These are phyloP conservation scores for Helostoma temminkii DNA, from an alignment of 2,797 vertebrate genomes.

Conservation along the genomic window DNA sequence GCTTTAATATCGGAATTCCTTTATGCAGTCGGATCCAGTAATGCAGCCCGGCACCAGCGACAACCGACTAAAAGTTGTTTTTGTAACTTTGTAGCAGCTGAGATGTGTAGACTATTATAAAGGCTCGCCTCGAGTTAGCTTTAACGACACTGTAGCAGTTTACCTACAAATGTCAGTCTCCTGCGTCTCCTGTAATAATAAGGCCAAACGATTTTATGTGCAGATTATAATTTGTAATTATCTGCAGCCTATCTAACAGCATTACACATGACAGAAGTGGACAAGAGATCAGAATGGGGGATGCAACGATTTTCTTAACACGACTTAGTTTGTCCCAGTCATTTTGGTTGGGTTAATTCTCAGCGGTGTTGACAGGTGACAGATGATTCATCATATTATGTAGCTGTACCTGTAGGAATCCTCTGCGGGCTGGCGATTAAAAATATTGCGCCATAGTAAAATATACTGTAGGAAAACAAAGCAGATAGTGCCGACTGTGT, in stretches of 20 bases:
- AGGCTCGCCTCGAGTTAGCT: slow-evolving; percentile 34
- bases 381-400: slow-evolving; percentile 22
- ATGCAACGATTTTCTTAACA: slow-evolving; percentile 15
- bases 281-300: slow-evolving; percentile 25
- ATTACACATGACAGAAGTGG: slow-evolving; percentile 51
- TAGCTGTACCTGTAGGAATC: slow-evolving; percentile 42
- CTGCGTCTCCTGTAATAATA: slow-evolving; percentile 1
- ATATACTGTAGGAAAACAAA: background rate
- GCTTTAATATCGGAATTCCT: slow-evolving; percentile 64
- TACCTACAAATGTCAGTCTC: background rate
- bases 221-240: slow-evolving; percentile 34
- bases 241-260: slow-evolving; percentile 35
- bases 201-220: slow-evolving; percentile 40
- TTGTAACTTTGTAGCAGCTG: slow-evolving; percentile 71
- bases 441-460: background rate
- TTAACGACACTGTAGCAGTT: slow-evolving; percentile 5
- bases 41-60: slow-evolving; percentile 43
- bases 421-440: background rate
- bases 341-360: slow-evolving; percentile 25
- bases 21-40: slow-evolving; percentile 47
- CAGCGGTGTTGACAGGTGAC: slow-evolving; percentile 21
- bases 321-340: slow-evolving; percentile 10
- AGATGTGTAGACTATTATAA: background rate
- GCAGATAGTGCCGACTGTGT: background rate
- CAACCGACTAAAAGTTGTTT: slow-evolving; percentile 67